phyloP scores from a whole-genome alignment of 2,888 invertebrate species.

The Romanomermis culicivorax region DNA sequence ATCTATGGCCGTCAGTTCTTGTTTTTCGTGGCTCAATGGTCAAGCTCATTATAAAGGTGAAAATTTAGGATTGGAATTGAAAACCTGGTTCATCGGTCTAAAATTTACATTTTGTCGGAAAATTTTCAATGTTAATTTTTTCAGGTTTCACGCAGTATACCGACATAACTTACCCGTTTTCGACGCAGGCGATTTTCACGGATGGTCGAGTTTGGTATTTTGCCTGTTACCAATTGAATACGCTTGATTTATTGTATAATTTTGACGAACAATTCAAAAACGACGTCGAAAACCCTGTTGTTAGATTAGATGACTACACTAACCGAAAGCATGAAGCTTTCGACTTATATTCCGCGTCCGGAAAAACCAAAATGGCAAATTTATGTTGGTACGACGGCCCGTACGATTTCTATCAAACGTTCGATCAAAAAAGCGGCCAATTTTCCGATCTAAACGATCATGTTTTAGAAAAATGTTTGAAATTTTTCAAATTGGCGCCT shows the following conservation, averaged over 20 bases:
- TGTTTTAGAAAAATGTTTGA: neutral
- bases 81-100: neutral
- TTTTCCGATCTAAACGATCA: neutral
- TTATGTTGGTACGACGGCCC: neutral
- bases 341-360: too few relatives aligned
- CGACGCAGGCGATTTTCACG: conserved; percentile 64
- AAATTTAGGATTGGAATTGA: too few relatives aligned
- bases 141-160: conserved; percentile 63
- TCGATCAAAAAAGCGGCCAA: neutral
- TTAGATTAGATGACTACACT: neutral
- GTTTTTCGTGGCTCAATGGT: conserved; percentile 23
- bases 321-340: neutral
- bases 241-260: neutral
- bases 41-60: conserved; percentile 19
- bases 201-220: conserved; percentile 70
- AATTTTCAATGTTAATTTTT: conserved; percentile 3
- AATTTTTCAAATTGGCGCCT: neutral
- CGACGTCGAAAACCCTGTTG: too few relatives aligned
- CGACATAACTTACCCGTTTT: conserved; percentile 71
- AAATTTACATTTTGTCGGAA: neutral
- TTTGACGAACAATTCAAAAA: too few relatives aligned
- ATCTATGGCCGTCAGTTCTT: conserved; percentile 17
- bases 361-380: too few relatives aligned
- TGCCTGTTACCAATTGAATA: conserved; percentile 69
- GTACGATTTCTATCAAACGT: neutral